Evolutionary conservation across 2,797 vertebrate genomes (phyloP), one percentile per base, ranked within the genome.

Genomic region (Sebastes nivosus): DNA sequence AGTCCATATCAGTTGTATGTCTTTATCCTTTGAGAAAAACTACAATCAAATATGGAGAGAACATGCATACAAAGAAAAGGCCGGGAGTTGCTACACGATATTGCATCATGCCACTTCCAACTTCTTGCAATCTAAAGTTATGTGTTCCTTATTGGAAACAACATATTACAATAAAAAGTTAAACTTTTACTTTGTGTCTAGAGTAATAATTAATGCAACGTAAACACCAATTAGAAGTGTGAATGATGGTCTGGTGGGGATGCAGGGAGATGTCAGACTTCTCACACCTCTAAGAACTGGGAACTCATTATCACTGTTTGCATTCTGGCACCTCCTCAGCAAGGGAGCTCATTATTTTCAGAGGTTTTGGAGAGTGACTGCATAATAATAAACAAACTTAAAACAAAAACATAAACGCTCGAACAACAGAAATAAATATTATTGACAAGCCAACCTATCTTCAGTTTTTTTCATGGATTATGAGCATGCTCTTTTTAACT

Each of bases 151-250:
- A 22, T 20, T 20, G 25, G 4, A 58, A 72, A 71, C n/a, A 46
- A 11, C n/a, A 42, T 29, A 27, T 18, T 18, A 54, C 1, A 38
- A 34, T n/a, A 29, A 55, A 61, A 50, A 16, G 22, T 59, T 36
- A 1, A 16, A 61, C 61, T 30, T 64, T 69, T 46, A 34, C 27
- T 50, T 36, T 36, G 30, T 67, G 50, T 74, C 42, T 24, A 16
- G 34, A 42, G 6, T 27, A 32, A 34, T 57, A 27, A 64, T 9
- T 8, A 18, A 46, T 46, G 25, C 18, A 25, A 61, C 25, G 54
- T 27, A 54, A 77, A 72, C 74, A 55, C 18, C 58, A 38, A 72
- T 77, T 72, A 82, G 25, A 82, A 8, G 80, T 77, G 68, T 72
- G 63, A 82, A 77, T 42, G 25, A 32, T 42, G 61, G 25, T 55